Percentiles rank a stretch among this genome's conserved stretches.
These are phyloP conservation scores for Gila orcuttii DNA, from an alignment of 2,113 vertebrate genomes.

Conservation along the genomic window DNA sequence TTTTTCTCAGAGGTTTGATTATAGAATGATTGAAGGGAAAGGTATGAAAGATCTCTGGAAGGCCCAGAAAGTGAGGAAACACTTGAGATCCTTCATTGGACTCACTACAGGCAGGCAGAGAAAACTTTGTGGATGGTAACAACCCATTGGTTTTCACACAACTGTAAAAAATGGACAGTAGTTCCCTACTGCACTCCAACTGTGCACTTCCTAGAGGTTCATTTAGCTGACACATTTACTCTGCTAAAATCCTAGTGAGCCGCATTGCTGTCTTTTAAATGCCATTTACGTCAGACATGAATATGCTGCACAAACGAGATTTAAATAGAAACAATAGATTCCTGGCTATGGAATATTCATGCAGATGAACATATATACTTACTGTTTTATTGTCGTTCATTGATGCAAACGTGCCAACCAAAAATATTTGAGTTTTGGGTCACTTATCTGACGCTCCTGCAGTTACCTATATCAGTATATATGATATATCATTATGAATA, in stretches of 20 bases:
- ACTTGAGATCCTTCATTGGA: conserved; percentile 19
- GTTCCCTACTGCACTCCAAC: neutral
- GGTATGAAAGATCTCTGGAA: conserved; percentile 42
- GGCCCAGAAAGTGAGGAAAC: conserved; percentile 31
- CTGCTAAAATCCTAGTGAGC: neutral
- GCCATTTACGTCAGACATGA: neutral
- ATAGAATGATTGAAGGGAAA: conserved; percentile 40
- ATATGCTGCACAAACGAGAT: neutral
- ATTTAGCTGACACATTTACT: neutral
- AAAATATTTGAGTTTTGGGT: neutral
- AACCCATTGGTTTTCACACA: conserved; percentile 15
- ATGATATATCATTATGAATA: too few relatives aligned
- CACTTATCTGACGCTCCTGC: neutral
- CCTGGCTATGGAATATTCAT: neutral
- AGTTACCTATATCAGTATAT: too few relatives aligned
- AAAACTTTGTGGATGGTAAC: conserved; percentile 10
- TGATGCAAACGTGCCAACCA: neutral
- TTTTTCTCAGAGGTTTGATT: conserved; percentile 53
- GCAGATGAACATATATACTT: neutral
- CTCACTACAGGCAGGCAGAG: neutral
- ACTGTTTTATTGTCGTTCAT: neutral
- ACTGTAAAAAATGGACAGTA: conserved; percentile 33
- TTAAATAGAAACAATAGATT: neutral
- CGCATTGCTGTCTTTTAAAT: neutral
- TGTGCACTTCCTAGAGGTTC: conserved; percentile 6